Evolutionary conservation across 2,888 invertebrate genomes (phyloP), one percentile per base, ranked within the genome.

Genomic region (Eupithecia inturbata): DNA sequence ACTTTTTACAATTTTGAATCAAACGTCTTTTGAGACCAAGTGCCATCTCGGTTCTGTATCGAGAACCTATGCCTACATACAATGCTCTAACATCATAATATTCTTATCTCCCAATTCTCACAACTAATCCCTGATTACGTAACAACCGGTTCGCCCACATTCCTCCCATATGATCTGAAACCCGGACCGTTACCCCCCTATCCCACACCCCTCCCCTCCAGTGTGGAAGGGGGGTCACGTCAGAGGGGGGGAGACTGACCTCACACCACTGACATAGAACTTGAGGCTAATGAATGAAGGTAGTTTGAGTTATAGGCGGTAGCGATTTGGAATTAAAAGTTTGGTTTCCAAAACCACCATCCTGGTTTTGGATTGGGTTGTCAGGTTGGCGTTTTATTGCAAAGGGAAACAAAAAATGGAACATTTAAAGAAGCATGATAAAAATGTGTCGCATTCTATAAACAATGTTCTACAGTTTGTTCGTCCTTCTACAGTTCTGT

Each of bases 211-310:
- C 39, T 36, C 36, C 62, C 28, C 14, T 53, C 36, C 1, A 28
- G 5, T 14, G n/a, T 10, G 49, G 0, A 60, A 69, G 57, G 67
- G 67, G 69, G 53, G 64, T 67, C 69, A 57, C 14, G 26, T 26
- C 26, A 26, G 12, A 22, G 19, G 60, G 19, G 31, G 62, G 62
- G 33, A n/a, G 63, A 36, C 33, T 64, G 75, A 72, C 72, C 75
- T 72, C 75, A 72, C 68, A 66, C 70, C 68, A 75, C 75, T 75
- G 70, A 73, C 75, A 71, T 71, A 67, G 73, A 72, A 72, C 70
- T 68, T 33, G 64, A 72, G 70, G 62, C 73, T 62, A 76, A 73
- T 73, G 74, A 76, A 76, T 76, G 76, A 77, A 78, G 72, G 68
- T 63, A 26, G 49, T 67, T 66, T 70, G 68, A 70, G 60, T 14